These are phyloP conservation scores for Tylochromis polylepis DNA, from an alignment of 2,113 vertebrate genomes.

Conservation along the genomic window DNA sequence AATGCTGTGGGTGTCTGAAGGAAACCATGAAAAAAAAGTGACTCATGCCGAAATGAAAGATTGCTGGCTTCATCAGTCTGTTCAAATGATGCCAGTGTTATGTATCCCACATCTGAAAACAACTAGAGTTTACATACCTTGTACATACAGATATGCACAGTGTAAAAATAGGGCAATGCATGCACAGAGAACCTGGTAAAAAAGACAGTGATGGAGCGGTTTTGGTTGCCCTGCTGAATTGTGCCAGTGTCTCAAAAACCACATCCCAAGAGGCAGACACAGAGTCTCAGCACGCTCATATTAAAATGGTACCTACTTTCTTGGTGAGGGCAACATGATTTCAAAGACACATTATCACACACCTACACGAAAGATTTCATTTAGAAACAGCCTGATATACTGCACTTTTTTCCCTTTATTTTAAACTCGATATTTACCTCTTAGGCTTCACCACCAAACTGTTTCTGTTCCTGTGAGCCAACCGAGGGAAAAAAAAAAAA, in stretches of 20 bases:
- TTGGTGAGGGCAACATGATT: background rate
- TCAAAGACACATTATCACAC: background rate
- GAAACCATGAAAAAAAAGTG: background rate
- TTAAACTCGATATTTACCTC: background rate
- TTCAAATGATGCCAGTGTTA: too few relatives aligned
- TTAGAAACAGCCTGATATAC: background rate
- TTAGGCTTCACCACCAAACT: background rate
- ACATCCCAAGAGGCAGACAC: background rate
- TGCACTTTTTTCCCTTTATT: background rate
- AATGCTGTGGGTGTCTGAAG: background rate
- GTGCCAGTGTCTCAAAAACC: background rate
- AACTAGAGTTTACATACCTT: background rate
- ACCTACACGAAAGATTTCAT: background rate
- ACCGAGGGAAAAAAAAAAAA: background rate
- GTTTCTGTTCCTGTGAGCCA: background rate
- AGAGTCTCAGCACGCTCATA: background rate
- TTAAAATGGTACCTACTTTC: background rate
- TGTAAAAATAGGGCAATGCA: background rate
- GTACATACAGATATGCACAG: background rate
- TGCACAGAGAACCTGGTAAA: constrained; percentile 4
- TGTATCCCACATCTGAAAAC: background rate
- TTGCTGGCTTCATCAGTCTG: too few relatives aligned
- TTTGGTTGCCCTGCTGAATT: background rate
- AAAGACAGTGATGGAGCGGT: constrained; percentile 16
- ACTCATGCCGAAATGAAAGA: background rate